A percentile compares a stretch with the other conserved stretches of the same genome.
Evolutionary conservation across 2,888 invertebrate genomes (phyloP).

Genomic region (Lithophane ornitopus): DNA sequence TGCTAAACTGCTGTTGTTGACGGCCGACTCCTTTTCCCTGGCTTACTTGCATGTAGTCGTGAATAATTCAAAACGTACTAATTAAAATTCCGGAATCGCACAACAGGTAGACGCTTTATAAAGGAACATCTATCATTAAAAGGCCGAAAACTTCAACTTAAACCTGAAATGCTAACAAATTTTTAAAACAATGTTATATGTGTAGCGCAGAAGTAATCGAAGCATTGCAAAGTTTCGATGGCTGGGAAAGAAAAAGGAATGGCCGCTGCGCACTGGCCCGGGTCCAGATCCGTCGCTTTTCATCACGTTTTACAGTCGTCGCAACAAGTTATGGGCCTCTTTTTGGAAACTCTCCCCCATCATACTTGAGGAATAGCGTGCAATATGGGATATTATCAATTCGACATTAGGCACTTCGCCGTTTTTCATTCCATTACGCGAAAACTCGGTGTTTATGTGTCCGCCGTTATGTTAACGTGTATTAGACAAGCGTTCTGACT

Average conservation of each 20-base stretch:
- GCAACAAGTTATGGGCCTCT: constrained; percentile 82
- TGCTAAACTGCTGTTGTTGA: constrained; percentile 35
- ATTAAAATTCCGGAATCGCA: constrained; percentile 42
- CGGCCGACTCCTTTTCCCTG: constrained; percentile 21
- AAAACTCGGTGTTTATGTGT: constrained; percentile 8
- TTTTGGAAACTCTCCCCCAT: constrained; percentile 65
- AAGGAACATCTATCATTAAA: constrained; percentile 8
- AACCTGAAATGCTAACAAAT: constrained; percentile 2
- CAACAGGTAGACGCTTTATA: constrained; percentile 31
- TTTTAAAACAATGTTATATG: constrained; percentile 27
- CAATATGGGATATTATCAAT: constrained; percentile 58
- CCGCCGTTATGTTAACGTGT: constrained; percentile 7
- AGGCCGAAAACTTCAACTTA: neutral
- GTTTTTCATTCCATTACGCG: constrained; percentile 27
- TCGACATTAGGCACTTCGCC: constrained; percentile 21
- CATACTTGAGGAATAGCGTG: constrained; percentile 51
- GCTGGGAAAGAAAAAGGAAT: constrained; percentile 72
- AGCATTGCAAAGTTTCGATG: constrained; percentile 73
- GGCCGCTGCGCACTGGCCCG: constrained; percentile 75
- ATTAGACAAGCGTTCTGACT: constrained; percentile 14
- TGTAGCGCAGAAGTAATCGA: constrained; percentile 67
- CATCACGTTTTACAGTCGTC: constrained; percentile 76
- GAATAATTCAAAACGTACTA: constrained; percentile 43
- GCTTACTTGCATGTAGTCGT: constrained; percentile 33
- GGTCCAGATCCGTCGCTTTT: constrained; percentile 77